Evolutionary conservation across 1,140 invertebrate genomes (phyloP).

Genomic region (Apis mellifera): Amel_HAv3.1 CM009942.2:6356501-6357000

Average conservation of each 20-base stretch:
- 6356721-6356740: constrained; percentile 58
- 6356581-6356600: not conserved
- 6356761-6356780: constrained; percentile 12
- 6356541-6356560: constrained; percentile 44
- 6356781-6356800: constrained; percentile 41
- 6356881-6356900: constrained; percentile 77
- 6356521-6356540: not conserved
- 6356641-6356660: constrained; percentile 25
- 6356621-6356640: not conserved
- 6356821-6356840: not conserved
- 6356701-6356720: constrained; percentile 71
- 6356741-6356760: constrained; percentile 46
- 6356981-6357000: constrained; percentile 74
- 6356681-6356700: constrained; percentile 72
- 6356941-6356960: constrained; percentile 80
- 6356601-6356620: not conserved
- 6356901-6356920: constrained; percentile 74
- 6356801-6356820: not conserved
- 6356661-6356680: constrained; percentile 58
- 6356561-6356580: not conserved
- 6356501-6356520: not conserved
- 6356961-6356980: constrained; percentile 75
- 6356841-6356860: constrained; percentile 27
- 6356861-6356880: constrained; percentile 74
- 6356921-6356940: constrained; percentile 76